phyloP scores from a whole-genome alignment of 1,140 invertebrate genomes.

The Leptinotarsa undecemlineata region DNA sequence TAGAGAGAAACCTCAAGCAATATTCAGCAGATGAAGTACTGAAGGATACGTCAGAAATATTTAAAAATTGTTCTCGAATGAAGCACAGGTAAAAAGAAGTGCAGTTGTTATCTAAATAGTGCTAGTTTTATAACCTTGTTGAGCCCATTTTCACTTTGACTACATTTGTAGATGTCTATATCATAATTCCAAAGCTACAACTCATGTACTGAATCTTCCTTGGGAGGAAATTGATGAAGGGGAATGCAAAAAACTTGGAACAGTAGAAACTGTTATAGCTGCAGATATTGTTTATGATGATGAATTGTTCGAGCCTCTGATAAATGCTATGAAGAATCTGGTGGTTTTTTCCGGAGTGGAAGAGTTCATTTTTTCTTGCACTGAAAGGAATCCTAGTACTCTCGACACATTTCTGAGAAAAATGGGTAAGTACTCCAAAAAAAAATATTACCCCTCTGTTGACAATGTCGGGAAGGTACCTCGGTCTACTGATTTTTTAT shows the following conservation, averaged over 20 bases:
- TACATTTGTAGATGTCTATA: constrained; percentile 6
- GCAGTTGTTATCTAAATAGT: too few species aligned
- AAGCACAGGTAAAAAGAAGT: background rate
- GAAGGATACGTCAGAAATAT: background rate
- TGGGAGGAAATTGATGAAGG: constrained; percentile 58
- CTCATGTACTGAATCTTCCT: constrained; percentile 55
- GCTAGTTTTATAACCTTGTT: too few species aligned
- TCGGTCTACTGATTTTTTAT: too few species aligned
- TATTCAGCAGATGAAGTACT: background rate
- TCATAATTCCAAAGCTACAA: constrained; percentile 27
- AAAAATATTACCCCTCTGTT: too few species aligned
- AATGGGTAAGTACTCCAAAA: constrained; percentile 50
- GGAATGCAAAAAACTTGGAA: constrained; percentile 34
- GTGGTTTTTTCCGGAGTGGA: constrained; percentile 43
- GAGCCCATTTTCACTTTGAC: too few species aligned
- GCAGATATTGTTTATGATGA: constrained; percentile 62
- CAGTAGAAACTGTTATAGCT: constrained; percentile 59
- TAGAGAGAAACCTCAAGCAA: constrained; percentile 53
- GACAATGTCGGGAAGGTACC: too few species aligned
- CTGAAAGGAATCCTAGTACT: constrained; percentile 59
- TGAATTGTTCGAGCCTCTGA: constrained; percentile 54
- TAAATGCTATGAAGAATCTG: constrained; percentile 54
- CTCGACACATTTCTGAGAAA: constrained; percentile 54
- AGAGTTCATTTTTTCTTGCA: constrained; percentile 57
- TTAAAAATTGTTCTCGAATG: background rate